These are phyloP conservation scores for Cryptomyrus ogoouensis DNA, from an alignment of 2,113 vertebrate genomes.

Conservation along the genomic window DNA sequence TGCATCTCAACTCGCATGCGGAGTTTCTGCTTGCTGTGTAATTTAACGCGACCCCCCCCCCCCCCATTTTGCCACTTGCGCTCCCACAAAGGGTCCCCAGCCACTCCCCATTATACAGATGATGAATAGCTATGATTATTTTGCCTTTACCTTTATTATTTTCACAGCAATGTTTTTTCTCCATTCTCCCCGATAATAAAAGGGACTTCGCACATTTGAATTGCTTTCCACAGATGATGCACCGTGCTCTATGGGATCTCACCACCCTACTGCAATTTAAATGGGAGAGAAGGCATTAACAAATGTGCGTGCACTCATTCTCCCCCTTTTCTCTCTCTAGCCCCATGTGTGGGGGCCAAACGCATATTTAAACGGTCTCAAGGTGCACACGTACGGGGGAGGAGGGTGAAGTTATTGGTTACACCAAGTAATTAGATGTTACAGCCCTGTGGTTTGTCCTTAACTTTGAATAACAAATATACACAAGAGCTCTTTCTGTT, in stretches of 20 bases:
- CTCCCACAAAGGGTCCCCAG: conserved; percentile 40
- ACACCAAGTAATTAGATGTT: conserved; percentile 20
- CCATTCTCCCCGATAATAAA: conserved; percentile 43
- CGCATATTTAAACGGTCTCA: conserved; percentile 23
- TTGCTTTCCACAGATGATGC: conserved; percentile 29
- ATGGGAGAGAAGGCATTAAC: conserved; percentile 6
- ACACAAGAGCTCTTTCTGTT: background rate
- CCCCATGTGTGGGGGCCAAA: conserved; percentile 15
- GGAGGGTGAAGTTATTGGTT: conserved; percentile 7
- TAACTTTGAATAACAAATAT: conserved; percentile 16
- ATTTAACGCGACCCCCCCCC: conserved; percentile 33
- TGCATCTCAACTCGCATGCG: conserved; percentile 38
- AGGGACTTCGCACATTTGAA: conserved; percentile 44
- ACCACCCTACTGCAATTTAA: conserved; percentile 22
- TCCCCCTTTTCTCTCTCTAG: conserved; percentile 12
- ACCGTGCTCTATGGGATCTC: background rate
- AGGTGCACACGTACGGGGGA: conserved; percentile 1
- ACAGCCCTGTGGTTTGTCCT: conserved; percentile 19
- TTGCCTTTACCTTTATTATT: conserved; percentile 39
- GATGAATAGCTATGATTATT: conserved; percentile 42
- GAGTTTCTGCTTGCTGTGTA: conserved; percentile 39
- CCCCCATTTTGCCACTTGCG: conserved; percentile 30
- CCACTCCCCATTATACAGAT: conserved; percentile 33
- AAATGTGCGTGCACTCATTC: background rate
- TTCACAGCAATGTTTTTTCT: conserved; percentile 39